A percentile compares a stretch with the other conserved stretches of the same genome.
Evolutionary conservation across 2,888 invertebrate genomes (phyloP).

Genomic region (Drymonia ruficornis): DNA sequence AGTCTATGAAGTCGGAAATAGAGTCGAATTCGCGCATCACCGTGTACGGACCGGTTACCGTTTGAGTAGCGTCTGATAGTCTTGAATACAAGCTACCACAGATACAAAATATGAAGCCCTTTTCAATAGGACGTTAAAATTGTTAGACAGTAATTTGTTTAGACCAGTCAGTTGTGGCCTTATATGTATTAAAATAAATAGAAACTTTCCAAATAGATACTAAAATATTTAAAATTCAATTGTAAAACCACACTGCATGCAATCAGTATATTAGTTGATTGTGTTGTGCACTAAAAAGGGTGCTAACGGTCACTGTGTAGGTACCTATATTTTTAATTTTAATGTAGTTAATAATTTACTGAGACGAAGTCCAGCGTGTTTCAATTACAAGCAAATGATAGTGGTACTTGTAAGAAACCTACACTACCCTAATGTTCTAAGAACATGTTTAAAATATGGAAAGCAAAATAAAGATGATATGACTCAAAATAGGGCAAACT

Average conservation of each 20-base stretch:
- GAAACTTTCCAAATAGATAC: not conserved
- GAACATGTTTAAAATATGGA: not conserved
- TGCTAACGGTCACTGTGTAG: not conserved
- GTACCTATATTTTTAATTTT: not conserved
- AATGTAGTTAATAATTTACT: too few relatives aligned
- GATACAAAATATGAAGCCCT: too few relatives aligned
- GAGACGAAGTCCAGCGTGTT: not conserved
- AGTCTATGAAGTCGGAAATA: too few relatives aligned
- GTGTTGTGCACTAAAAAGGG: conserved; percentile 8
- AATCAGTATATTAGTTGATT: conserved; percentile 36
- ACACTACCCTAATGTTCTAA: not conserved
- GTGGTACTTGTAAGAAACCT: not conserved
- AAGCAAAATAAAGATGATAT: not conserved
- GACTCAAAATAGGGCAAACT: not conserved
- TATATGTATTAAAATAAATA: not conserved
- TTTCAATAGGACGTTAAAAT: too few relatives aligned
- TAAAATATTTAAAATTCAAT: not conserved
- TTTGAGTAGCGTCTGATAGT: too few relatives aligned
- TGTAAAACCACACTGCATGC: conserved; percentile 28
- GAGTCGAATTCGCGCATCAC: too few relatives aligned
- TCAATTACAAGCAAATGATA: conserved; percentile 3
- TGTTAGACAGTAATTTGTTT: too few relatives aligned
- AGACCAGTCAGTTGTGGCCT: too few relatives aligned
- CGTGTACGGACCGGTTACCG: too few relatives aligned
- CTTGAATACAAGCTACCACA: too few relatives aligned